Evolutionary conservation across 2,113 vertebrate species (phyloP), one percentile per base, ranked within the genome.

Genomic region (Cheilinus undulatus): DNA sequence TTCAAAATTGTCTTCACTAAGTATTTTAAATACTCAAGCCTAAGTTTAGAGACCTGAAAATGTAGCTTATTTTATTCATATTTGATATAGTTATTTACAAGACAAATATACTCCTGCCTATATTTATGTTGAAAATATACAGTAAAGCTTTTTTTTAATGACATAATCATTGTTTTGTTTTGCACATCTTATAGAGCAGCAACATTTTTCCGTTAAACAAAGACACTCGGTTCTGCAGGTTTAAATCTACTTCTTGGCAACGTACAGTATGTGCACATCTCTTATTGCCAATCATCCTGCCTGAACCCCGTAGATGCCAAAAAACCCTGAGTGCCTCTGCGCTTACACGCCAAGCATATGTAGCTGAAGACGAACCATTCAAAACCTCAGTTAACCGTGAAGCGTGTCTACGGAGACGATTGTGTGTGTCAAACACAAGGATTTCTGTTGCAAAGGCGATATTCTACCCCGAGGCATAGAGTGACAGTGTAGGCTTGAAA

Each of bases 401-500:
- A 80, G 62, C 68, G 50, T 82, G 67, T 80, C 67, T 60, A 38
- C 45, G 43, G 40, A 74, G 71, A 72, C 30, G 50, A 54, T 76
- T 75, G 74, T 73, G 75, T 73, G 61, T 84, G 68, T 81, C 71
- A 80, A 69, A 82, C 71, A 76, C 46, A 59, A 70, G 67, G 58
- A 58, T 84, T 62, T 84, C 59, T 80, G 59, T 53, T 67, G 69
- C 67, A 82, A 85, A 86, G 76, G 64, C 49, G 43, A 77, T 58
- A 68, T 65, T 69, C 51, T 45, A 53, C 60, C 80, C 62, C 49
- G 54, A 69, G 62, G 79, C 74, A 42, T 56, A 30, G 40, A 72
- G 59, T 77, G 84, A 76, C 69, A 76, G 69, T 60, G 85, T 66
- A 71, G 80, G 69, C 20, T 77, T 78, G 28, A 63, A 76, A 61